Conservation (phyloP, 2,888 invertebrate species). For the Galeopsomyia nigrocyanea region DNA sequence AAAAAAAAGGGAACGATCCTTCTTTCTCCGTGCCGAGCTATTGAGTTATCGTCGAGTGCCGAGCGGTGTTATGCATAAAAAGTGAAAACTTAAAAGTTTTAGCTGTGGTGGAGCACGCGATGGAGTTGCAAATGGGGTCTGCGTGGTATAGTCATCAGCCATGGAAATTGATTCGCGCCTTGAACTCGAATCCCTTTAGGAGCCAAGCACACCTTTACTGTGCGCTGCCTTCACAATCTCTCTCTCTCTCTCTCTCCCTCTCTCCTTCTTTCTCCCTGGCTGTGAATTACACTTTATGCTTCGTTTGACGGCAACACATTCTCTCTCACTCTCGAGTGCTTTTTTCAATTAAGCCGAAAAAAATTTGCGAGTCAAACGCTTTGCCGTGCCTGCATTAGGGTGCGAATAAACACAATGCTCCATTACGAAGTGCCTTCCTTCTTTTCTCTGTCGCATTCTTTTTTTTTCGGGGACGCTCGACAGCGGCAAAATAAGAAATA, state of each 20-base stretch:
- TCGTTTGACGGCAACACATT: no score
- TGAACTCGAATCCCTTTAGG: constrained; percentile 30
- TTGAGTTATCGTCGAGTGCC: background rate
- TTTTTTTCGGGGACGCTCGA: constrained; percentile 6
- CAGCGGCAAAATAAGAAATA: background rate
- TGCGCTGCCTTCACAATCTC: background rate
- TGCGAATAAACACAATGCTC: no score
- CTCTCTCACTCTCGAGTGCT: no score
- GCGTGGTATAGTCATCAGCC: constrained; percentile 3
- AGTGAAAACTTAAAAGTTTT: constrained; percentile 11
- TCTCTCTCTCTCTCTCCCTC: background rate
- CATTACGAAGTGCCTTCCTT: no score
- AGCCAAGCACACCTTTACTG: background rate
- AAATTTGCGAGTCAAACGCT: no score
- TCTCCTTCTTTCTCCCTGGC: background rate
- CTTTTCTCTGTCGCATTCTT: background rate
- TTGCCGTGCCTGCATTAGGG: no score
- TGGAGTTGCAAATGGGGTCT: constrained; percentile 30
- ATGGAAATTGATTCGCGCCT: constrained; percentile 46
- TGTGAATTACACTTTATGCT: background rate
- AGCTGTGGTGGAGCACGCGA: background rate
- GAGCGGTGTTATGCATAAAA: constrained; percentile 21
- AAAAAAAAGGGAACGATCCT: background rate
- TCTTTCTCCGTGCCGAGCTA: background rate
- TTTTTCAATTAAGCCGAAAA: no score